Evolutionary conservation across 2,113 vertebrate genomes (phyloP).

Genomic region (Rhombomys opimus): DNA sequence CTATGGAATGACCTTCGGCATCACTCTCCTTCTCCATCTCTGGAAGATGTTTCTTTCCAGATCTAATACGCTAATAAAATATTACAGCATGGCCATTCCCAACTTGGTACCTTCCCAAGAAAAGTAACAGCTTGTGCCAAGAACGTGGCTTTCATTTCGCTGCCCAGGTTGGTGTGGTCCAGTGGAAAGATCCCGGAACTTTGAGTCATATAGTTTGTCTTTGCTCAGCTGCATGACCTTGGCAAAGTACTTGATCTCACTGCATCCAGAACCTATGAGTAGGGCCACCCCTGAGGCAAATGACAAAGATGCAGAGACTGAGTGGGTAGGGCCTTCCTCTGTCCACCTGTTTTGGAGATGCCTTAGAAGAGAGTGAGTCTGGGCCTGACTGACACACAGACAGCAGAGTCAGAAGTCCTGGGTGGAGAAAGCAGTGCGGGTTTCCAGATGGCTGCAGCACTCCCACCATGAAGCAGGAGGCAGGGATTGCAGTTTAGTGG

Average conservation of each 20-base stretch:
- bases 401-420: neutral
- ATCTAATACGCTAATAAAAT: conserved; percentile 65
- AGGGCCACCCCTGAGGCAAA: neutral
- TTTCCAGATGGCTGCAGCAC: neutral
- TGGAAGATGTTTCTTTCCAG: conserved; percentile 55
- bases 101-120: conserved; percentile 65
- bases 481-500: neutral
- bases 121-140: conserved; percentile 62
- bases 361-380: neutral
- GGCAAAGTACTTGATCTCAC: conserved; percentile 52
- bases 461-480: neutral
- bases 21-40: conserved; percentile 52
- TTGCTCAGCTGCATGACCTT: conserved; percentile 46
- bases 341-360: neutral
- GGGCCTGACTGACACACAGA: neutral
- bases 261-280: conserved; percentile 26
- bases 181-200: conserved; percentile 63
- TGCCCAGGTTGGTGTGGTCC: neutral
- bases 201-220: conserved; percentile 52
- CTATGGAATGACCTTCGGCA: conserved; percentile 8
- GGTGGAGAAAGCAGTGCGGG: neutral
- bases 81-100: conserved; percentile 27
- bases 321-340: neutral
- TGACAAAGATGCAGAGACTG: neutral
- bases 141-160: conserved; percentile 48